Base-by-base conservation (phyloP, 1,140 invertebrate genomes). In the Aphidius ervi region DNA sequence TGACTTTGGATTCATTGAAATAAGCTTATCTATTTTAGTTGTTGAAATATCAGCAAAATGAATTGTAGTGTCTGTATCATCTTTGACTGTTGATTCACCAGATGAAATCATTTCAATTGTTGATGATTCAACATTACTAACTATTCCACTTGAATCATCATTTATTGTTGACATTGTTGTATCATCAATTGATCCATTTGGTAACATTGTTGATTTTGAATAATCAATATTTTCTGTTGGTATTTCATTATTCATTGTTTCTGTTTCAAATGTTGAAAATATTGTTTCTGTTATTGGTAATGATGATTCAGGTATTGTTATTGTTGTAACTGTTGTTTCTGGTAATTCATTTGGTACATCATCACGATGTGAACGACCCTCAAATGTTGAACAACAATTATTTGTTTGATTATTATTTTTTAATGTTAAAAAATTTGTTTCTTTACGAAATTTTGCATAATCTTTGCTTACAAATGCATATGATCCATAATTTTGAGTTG, bases 401-500 rank as follows among this genome's bases (percentile, higher is more conserved):
- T 4, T 23, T 16, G n/a, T 5, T 47, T 58, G 31, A 48, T 39
- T 40, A 47, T 4, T 42, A 47, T 58, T 53, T 42, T 47, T 65
- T 74, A 73, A 68, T 70, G 77, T 72, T 42, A 72, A 68, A 62
- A 74, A 77, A 63, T 78, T 75, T 5, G 73, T 78, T 60, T 83
- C 80, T 67, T 82, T 83, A 31, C 81, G 74, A 59, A 83, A 74
- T 63, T 83, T 83, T 0, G 82, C 81, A 63, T 83, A 83, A 64
- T 82, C 81, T 68, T 82, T 82, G 67, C 81, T 83, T 41, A 83
- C 78, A 46, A 77, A 82, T n/a, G 82, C 82, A 65, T 78, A 81
- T 10, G 81, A 77, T 9, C 79, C 82, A 57, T 82, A 83, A 68
- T 82, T 82, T 39, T 81, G 78, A 56, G 76, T 70, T 46, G 82